Percentiles rank a stretch among this genome's conserved stretches.
Evolutionary conservation across 1,140 invertebrate species (phyloP).

Genomic region (Meloidogyne chitwoodi): DNA sequence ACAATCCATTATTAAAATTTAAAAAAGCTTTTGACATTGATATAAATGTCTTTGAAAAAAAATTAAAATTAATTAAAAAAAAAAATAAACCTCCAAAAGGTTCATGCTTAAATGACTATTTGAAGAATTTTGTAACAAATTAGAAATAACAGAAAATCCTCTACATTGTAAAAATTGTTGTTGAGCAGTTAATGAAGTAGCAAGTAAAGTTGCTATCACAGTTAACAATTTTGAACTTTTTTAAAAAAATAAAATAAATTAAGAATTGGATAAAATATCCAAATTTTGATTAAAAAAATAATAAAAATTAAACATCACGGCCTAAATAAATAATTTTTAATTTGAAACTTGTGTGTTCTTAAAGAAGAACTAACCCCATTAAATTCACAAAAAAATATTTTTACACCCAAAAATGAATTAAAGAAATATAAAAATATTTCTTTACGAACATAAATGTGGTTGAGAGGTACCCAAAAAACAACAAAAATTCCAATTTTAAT

Average conservation of each 20-base stretch:
- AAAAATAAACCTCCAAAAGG: slow-evolving; percentile 38
- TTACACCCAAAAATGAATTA: no score
- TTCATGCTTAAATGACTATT: slow-evolving; percentile 44
- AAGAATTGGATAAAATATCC: background rate
- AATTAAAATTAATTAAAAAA: background rate
- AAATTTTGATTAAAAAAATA: background rate
- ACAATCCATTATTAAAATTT: slow-evolving; percentile 83
- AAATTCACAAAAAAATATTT: no score
- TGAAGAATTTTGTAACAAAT: slow-evolving; percentile 77
- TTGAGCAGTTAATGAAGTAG: slow-evolving; percentile 90
- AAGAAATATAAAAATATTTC: no score
- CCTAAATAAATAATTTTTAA: no score
- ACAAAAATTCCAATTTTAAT: no score
- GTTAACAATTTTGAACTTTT: slow-evolving; percentile 92
- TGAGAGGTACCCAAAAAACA: no score
- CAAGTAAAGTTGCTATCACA: slow-evolving; percentile 92
- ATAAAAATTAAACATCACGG: no score
- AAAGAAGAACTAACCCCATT: no score
- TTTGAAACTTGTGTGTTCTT: no score
- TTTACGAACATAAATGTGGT: no score
- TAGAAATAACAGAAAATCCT: slow-evolving; percentile 94
- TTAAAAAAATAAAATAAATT: slow-evolving; percentile 58
- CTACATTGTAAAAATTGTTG: slow-evolving; percentile 97
- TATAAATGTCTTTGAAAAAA: slow-evolving; percentile 65
- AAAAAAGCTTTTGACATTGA: slow-evolving; percentile 80